Conservation (phyloP, 2,113 vertebrate species). For the Oncorhynchus gorbuscha region DNA sequence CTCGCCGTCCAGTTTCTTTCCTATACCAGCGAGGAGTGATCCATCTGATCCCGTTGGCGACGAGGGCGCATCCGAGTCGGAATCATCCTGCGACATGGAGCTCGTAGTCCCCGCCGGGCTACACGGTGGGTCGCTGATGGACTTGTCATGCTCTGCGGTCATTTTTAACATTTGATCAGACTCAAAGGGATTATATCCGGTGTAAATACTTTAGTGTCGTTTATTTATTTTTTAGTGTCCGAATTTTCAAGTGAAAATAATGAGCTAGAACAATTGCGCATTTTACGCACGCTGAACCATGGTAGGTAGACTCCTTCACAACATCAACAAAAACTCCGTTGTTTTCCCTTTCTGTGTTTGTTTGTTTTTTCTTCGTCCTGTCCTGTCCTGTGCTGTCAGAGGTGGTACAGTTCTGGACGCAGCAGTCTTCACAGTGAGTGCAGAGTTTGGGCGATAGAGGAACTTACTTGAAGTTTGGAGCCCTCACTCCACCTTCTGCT, state of each 20-base stretch:
- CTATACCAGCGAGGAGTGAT: constrained; percentile 68
- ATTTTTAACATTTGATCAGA: constrained; percentile 81
- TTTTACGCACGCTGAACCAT: constrained; percentile 62
- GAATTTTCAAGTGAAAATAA: neutral
- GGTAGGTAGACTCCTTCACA: constrained; percentile 42
- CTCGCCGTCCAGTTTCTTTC: constrained; percentile 73
- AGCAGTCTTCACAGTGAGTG: constrained; percentile 50
- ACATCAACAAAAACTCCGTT: constrained; percentile 28
- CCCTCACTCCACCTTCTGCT: constrained; percentile 61
- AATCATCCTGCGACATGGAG: constrained; percentile 85
- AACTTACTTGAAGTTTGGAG: constrained; percentile 67
- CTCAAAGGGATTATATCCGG: constrained; percentile 27
- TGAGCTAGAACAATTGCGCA: constrained; percentile 32
- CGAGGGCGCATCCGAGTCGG: constrained; percentile 85
- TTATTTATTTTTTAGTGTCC: neutral
- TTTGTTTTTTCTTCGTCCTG: constrained; percentile 51
- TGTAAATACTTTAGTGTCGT: neutral
- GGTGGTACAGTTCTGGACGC: constrained; percentile 39
- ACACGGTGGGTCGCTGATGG: constrained; percentile 78
- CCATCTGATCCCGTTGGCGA: constrained; percentile 86
- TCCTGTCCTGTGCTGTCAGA: constrained; percentile 37
- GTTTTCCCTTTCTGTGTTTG: constrained; percentile 39
- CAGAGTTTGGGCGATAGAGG: constrained; percentile 46
- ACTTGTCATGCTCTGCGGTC: constrained; percentile 86
- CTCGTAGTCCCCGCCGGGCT: constrained; percentile 86